phyloP scores from a whole-genome alignment of 35 echinoderm and acorn worm species.

The Strongylocentrotus purpuratus region DNA sequence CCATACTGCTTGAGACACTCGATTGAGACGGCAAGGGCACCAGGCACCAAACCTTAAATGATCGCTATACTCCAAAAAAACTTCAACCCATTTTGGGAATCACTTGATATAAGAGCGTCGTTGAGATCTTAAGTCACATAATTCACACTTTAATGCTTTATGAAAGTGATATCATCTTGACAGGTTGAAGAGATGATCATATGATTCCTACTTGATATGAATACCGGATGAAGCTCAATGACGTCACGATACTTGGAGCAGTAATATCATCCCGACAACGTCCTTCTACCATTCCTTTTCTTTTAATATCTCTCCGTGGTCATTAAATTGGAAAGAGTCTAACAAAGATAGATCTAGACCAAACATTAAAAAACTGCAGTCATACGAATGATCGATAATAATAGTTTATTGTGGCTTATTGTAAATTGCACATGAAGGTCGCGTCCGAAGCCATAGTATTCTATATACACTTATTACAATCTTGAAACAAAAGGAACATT shows the following conservation, averaged over 20 bases:
- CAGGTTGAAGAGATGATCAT: not conserved
- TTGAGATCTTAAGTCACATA: constrained; percentile 15
- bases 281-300: too few species aligned
- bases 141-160: constrained; percentile 13
- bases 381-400: too few species aligned
- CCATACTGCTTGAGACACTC: not conserved
- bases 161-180: not conserved
- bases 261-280: too few species aligned
- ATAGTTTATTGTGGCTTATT: too few species aligned
- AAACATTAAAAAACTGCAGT: too few species aligned
- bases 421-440: too few species aligned
- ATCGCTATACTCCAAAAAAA: not conserved
- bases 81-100: not conserved
- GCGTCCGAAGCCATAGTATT: too few species aligned
- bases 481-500: too few species aligned
- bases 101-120: constrained; percentile 18
- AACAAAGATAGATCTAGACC: too few species aligned
- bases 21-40: not conserved
- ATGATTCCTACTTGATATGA: not conserved
- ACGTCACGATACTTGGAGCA: not conserved
- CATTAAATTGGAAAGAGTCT: too few species aligned
- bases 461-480: too few species aligned
- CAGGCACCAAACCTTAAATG: not conserved
- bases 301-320: too few species aligned
- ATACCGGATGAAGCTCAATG: not conserved